phyloP scores from a whole-genome alignment of 2,113 vertebrate species.

The Empidonax traillii region DNA sequence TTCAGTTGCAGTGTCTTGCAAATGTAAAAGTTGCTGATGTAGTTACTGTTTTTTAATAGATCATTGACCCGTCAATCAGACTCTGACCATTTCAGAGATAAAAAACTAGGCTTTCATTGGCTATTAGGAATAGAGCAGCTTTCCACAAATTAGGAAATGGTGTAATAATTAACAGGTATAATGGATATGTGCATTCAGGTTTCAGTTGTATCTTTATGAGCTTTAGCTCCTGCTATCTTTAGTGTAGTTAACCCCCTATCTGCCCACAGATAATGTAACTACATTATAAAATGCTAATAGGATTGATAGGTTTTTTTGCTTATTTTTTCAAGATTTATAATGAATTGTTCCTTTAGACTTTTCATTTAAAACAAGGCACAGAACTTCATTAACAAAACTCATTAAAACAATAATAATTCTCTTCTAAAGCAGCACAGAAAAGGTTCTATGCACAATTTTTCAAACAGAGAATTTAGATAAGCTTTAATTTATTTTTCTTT shows the following conservation, averaged over 20 bases:
- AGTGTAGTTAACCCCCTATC: slow-evolving; percentile 55
- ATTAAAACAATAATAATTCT: background rate
- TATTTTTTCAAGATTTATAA: background rate
- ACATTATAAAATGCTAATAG: background rate
- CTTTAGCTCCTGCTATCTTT: slow-evolving; percentile 45
- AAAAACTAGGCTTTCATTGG: slow-evolving; percentile 66
- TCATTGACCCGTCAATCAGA: slow-evolving; percentile 79
- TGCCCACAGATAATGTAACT: background rate
- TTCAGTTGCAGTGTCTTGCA: slow-evolving; percentile 14
- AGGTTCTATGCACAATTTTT: background rate
- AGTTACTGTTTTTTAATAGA: slow-evolving; percentile 71
- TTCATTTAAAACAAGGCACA: background rate
- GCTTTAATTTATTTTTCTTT: background rate
- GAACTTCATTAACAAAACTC: background rate
- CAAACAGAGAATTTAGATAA: background rate
- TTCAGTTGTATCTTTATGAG: slow-evolving; percentile 61
- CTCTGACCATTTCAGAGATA: slow-evolving; percentile 80
- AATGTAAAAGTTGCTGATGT: slow-evolving; percentile 71
- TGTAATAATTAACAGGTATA: slow-evolving; percentile 81
- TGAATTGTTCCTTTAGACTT: background rate
- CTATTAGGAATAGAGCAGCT: slow-evolving; percentile 38
- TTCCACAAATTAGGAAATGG: slow-evolving; percentile 74
- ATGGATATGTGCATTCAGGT: slow-evolving; percentile 67
- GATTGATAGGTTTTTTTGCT: background rate
- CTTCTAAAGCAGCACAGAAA: background rate